Evolutionary conservation across 2,113 vertebrate genomes (phyloP), one percentile per base, ranked within the genome.

Genomic region (Salvelinus fontinalis): DNA sequence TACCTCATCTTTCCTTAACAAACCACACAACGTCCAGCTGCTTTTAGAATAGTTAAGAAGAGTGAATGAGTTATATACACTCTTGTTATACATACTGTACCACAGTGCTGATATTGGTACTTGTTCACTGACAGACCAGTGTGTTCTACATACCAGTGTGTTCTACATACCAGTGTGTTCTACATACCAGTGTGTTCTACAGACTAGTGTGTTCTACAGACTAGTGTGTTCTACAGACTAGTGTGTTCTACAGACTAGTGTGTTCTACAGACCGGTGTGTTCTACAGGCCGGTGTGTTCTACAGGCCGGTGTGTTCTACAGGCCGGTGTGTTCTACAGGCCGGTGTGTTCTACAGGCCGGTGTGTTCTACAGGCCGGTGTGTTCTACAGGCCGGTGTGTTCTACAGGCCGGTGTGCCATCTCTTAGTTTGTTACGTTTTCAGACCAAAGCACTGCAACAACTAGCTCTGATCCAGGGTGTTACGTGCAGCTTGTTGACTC

Each of bases 371-470:
- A 67, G 79, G 71, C 80, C 67, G 1, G 74, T 77, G 60, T 81
- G 78, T 83, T 62, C 29, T 39, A 31, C 73, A 70, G 27, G 76
- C 70, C 62, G 1, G 4, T 34, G 31, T 31, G 31, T 31, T 31
- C 31, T 34, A 34, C 31, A 5, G 0, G 0, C 39, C 39, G 9
- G 39, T 44, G 74, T 85, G 81, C 83, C 78, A 81, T 80, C 34
- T 73, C 18, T n/a, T 51, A 34, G 3, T 16, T 16, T 13, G 11
- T 12, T n/a, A 1, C 70, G 67, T 18, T 69, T 67, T 75, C 60
- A 65, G 81, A 76, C 75, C 80, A 81, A 86, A 80, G 79, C 75
- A 67, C 76, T 84, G 73, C 78, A 73, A 74, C 20, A 9, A 22
- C 8, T 64, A n/a, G 9, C 24, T 64, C 24, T 22, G 51, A 54